A percentile compares a stretch with the other conserved stretches of the same genome.
Conservation (phyloP, 2,113 vertebrate genomes). For the Semnornis frantzii region DNA sequence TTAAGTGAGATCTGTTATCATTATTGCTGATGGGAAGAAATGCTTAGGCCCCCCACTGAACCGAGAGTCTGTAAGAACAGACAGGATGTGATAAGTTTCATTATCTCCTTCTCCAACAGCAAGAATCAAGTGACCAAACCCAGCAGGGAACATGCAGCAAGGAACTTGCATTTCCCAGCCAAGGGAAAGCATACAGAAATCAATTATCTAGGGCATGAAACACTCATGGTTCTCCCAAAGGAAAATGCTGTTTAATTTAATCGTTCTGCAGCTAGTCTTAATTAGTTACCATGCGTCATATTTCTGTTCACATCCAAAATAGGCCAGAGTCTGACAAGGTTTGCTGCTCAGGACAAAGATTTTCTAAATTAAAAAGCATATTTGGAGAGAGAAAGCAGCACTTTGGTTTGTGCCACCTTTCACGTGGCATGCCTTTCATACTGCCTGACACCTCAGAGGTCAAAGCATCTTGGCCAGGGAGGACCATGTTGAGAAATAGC, state of each 20-base stretch:
- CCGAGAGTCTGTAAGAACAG: neutral
- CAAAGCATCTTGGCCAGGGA: neutral
- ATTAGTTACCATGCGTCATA: neutral
- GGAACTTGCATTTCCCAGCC: neutral
- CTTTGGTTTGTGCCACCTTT: neutral
- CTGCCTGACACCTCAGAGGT: neutral
- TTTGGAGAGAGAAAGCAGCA: neutral
- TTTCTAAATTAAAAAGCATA: no score
- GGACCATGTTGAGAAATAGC: neutral
- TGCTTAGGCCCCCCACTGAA: neutral
- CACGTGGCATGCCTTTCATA: neutral
- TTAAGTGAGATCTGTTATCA: neutral
- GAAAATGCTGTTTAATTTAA: conserved; percentile 15
- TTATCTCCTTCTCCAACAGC: neutral
- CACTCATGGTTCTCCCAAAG: neutral
- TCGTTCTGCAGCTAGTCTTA: neutral
- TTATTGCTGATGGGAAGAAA: neutral
- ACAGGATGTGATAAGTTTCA: neutral
- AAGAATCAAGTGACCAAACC: conserved; percentile 7
- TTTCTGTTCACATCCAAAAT: neutral
- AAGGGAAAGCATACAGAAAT: conserved; percentile 1
- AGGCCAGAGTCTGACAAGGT: neutral
- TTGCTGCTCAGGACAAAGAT: neutral
- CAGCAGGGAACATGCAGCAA: neutral
- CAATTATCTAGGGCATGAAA: conserved; percentile 4